A percentile compares a stretch with the other conserved stretches of the same genome.
These are phyloP conservation scores for Geotrupes spiniger DNA, from an alignment of 2,888 invertebrate species.

Conservation along the genomic window DNA sequence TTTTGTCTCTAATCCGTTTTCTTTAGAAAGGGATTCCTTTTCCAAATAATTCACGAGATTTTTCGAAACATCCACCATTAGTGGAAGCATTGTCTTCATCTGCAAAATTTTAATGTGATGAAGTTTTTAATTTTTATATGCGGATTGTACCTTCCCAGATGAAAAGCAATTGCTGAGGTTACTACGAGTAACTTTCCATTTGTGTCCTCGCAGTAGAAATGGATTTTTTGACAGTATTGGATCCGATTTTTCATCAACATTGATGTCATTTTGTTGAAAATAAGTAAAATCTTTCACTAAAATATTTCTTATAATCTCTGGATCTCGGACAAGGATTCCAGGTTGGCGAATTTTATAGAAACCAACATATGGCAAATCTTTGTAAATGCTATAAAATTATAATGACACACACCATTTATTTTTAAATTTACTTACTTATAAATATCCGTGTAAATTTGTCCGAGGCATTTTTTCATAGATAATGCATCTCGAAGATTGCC, in stretches of 20 bases:
- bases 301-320: conserved; percentile 42
- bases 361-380: conserved; percentile 41
- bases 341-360: conserved; percentile 40
- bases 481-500: conserved; percentile 36
- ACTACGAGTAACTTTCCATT: conserved; percentile 53
- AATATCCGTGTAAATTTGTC: conserved; percentile 34
- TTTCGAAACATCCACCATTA: conserved; percentile 49
- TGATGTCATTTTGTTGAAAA: conserved; percentile 46
- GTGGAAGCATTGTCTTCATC: conserved; percentile 52
- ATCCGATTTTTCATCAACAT: conserved; percentile 47
- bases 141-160: conserved; percentile 48
- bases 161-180: conserved; percentile 55
- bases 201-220: conserved; percentile 49
- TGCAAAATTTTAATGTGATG: conserved; percentile 27
- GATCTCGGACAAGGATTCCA: conserved; percentile 39
- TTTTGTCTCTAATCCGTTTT: conserved; percentile 39
- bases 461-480: conserved; percentile 31
- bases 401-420: not conserved
- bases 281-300: conserved; percentile 41
- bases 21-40: conserved; percentile 22
- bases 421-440: conserved; percentile 34
- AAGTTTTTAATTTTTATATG: not conserved
- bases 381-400: conserved; percentile 17
- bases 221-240: conserved; percentile 52
- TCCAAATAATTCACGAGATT: conserved; percentile 48